Evolutionary conservation across 2,797 vertebrate genomes (phyloP).

Genomic region (Catostomus latipinnis): DNA sequence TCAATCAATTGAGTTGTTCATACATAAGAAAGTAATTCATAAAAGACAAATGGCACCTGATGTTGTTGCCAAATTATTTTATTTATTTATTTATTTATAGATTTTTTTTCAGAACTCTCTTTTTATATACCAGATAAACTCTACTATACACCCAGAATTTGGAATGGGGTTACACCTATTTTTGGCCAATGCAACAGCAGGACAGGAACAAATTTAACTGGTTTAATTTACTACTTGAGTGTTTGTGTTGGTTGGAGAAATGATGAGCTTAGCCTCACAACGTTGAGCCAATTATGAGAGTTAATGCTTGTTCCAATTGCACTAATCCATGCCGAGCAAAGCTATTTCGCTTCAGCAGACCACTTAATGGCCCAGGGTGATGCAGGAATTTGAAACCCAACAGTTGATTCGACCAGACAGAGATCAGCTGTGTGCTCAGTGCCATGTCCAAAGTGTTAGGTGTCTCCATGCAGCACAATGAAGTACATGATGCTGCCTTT

Average conservation of each 20-base stretch:
- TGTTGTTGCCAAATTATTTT: too few relatives aligned
- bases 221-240: conserved; percentile 5
- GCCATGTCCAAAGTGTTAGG: conserved; percentile 58
- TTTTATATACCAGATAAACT: too few relatives aligned
- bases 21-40: too few relatives aligned
- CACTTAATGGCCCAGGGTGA: conserved; percentile 76
- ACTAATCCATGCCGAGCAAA: conserved; percentile 70
- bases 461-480: conserved; percentile 54
- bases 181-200: neutral
- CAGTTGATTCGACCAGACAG: conserved; percentile 66
- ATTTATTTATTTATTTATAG: too few relatives aligned
- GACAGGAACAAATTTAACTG: neutral
- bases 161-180: neutral
- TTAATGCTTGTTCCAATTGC: conserved; percentile 70
- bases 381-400: conserved; percentile 72
- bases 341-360: conserved; percentile 75
- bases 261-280: neutral
- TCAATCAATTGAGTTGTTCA: too few relatives aligned
- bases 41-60: too few relatives aligned
- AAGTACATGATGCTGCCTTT: conserved; percentile 54
- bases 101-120: too few relatives aligned
- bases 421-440: conserved; percentile 67
- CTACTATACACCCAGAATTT: too few relatives aligned
- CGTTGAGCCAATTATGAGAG: conserved; percentile 51
- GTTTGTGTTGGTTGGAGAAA: conserved; percentile 18